A percentile compares a stretch with the other conserved stretches of the same genome.
Evolutionary conservation across 2,797 vertebrate genomes (phyloP).

Genomic region (Alauda arvensis): DNA sequence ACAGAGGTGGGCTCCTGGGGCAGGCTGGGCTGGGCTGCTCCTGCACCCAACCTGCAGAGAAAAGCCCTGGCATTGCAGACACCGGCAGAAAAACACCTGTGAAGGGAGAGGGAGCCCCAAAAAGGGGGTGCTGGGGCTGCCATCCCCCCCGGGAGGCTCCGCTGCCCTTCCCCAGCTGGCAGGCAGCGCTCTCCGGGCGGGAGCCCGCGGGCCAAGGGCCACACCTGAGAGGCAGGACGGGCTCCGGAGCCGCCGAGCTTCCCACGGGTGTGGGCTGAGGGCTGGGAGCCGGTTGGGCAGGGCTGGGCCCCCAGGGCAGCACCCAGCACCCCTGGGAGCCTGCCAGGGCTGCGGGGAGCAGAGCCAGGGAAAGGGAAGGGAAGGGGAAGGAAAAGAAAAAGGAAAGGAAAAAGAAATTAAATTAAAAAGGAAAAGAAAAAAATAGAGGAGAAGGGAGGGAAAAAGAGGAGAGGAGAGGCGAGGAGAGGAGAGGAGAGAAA

Average conservation of each 20-base stretch:
- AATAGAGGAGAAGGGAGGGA: no score
- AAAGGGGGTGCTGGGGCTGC: background rate
- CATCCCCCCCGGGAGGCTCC: accelerated
- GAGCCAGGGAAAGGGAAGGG: background rate
- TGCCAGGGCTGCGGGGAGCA: conserved; percentile 5
- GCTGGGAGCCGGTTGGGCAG: conserved; percentile 23
- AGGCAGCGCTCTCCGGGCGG: background rate
- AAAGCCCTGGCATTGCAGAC: background rate
- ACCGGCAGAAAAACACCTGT: background rate
- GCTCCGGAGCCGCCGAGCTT: background rate
- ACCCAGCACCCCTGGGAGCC: background rate
- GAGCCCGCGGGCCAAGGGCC: conserved; percentile 33
- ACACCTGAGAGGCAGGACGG: conserved; percentile 43
- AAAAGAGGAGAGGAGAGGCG: no score
- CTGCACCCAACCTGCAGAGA: background rate
- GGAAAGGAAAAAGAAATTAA: background rate
- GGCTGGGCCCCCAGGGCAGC: conserved; percentile 24
- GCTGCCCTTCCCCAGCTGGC: conserved; percentile 13
- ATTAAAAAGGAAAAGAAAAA: background rate
- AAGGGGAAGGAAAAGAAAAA: no score
- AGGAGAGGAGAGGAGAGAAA: background rate
- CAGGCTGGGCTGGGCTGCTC: background rate
- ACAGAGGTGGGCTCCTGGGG: background rate
- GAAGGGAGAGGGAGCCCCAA: background rate
- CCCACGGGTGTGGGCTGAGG: conserved; percentile 36